These are phyloP conservation scores for Dusona sp. DNA, from an alignment of 2,888 invertebrate genomes.

Conservation along the genomic window DNA sequence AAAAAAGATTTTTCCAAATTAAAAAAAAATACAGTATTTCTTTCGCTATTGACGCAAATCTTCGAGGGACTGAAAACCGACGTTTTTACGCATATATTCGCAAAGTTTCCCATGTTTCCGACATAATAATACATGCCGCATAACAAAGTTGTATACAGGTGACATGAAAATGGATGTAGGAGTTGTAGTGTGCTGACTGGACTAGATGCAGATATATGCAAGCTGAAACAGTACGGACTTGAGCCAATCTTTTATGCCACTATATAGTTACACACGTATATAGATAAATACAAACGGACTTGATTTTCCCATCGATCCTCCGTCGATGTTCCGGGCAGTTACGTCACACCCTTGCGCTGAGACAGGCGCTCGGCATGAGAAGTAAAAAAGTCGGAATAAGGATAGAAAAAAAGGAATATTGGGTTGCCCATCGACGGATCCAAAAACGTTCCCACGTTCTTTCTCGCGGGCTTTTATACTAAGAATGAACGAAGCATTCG, in stretches of 20 bases:
- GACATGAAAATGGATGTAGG: constrained; percentile 14
- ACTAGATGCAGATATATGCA: constrained; percentile 5
- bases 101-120: constrained; percentile 11
- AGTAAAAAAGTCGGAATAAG: constrained; percentile 54
- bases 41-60: not conserved
- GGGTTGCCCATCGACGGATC: constrained; percentile 66
- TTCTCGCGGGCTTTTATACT: constrained; percentile 52
- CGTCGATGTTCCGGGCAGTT: constrained; percentile 55
- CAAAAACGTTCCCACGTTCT: constrained; percentile 72
- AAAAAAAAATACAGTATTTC: not conserved
- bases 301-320: constrained; percentile 64
- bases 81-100: not conserved
- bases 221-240: not conserved
- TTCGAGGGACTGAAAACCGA: not conserved
- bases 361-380: constrained; percentile 51
- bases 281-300: constrained; percentile 20
- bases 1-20: not conserved
- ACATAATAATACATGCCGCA: constrained; percentile 20
- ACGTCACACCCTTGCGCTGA: constrained; percentile 57
- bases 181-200: constrained; percentile 13
- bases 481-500: constrained; percentile 70
- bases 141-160: constrained; percentile 14
- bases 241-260: constrained; percentile 20
- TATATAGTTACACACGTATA: not conserved
- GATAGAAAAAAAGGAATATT: constrained; percentile 60